These are phyloP conservation scores for Lochmaea crataegi DNA, from an alignment of 2,888 invertebrate genomes.

Conservation along the genomic window DNA sequence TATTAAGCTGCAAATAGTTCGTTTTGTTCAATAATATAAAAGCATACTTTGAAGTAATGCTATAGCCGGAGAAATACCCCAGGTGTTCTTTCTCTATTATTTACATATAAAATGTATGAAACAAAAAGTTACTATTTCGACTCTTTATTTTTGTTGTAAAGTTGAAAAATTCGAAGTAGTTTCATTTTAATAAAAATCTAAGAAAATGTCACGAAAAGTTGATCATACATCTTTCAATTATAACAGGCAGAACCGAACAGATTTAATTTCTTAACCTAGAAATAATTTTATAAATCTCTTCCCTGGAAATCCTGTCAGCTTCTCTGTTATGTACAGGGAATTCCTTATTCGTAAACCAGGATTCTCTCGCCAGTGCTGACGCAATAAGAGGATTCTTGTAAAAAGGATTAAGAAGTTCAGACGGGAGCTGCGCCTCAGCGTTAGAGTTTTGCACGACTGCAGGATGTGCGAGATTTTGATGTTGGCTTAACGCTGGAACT, in stretches of 20 bases:
- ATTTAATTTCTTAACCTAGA: constrained; percentile 65
- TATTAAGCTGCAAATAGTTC: neutral
- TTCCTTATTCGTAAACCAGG: constrained; percentile 82
- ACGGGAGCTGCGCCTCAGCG: constrained; percentile 78
- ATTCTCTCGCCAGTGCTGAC: constrained; percentile 79
- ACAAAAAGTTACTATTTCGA: no score
- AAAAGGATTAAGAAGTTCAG: constrained; percentile 76
- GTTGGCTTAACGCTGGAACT: constrained; percentile 38
- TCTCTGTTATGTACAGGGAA: constrained; percentile 83
- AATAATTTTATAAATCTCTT: constrained; percentile 79
- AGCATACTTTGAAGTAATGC: neutral
- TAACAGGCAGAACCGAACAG: neutral
- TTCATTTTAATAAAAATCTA: no score
- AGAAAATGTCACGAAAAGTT: no score
- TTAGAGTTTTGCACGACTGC: constrained; percentile 79
- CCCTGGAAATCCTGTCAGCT: constrained; percentile 83
- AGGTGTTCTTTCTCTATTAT: no score
- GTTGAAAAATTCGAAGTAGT: no score
- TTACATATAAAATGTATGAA: no score
- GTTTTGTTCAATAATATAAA: neutral
- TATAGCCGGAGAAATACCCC: no score
- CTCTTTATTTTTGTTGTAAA: no score
- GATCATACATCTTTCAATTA: neutral
- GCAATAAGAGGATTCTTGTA: constrained; percentile 83
- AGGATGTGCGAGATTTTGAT: constrained; percentile 70